Evolutionary conservation across 2,888 invertebrate genomes (phyloP).

Genomic region (Polyploca ridens): DNA sequence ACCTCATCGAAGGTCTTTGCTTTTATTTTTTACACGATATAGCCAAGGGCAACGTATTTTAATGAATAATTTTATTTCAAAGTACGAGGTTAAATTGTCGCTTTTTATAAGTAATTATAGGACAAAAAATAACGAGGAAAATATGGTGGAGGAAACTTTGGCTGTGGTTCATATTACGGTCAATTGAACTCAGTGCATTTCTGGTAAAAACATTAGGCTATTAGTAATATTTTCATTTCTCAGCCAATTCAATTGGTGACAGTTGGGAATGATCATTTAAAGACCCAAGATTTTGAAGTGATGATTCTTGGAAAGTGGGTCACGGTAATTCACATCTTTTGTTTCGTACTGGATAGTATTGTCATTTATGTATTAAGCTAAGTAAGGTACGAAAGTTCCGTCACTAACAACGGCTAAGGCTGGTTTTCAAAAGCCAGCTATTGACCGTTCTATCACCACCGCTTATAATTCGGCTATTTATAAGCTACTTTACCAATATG

Average conservation of each 20-base stretch:
- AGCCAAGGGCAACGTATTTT: not conserved
- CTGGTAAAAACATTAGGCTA: not conserved
- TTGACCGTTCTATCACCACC: too few species aligned
- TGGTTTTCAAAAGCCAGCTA: not conserved
- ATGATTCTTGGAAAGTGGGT: not conserved
- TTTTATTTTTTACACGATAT: too few species aligned
- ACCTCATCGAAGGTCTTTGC: too few species aligned
- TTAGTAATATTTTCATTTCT: not conserved
- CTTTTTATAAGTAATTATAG: too few species aligned
- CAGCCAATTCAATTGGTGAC: not conserved
- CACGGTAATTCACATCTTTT: not conserved
- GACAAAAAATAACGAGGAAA: too few species aligned
- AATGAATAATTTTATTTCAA: not conserved
- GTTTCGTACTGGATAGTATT: not conserved
- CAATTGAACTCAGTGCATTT: not conserved
- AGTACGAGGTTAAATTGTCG: too few species aligned
- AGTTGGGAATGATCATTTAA: not conserved
- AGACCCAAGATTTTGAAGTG: not conserved
- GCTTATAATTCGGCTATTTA: too few species aligned
- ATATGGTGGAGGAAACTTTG: not conserved
- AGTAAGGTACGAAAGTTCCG: too few species aligned
- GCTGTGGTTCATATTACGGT: not conserved
- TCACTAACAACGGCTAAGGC: too few species aligned
- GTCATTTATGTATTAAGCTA: too few species aligned
- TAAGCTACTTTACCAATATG: too few species aligned